Conservation (phyloP, 2,888 invertebrate species). For the Melikaiella ostensackeni region DNA sequence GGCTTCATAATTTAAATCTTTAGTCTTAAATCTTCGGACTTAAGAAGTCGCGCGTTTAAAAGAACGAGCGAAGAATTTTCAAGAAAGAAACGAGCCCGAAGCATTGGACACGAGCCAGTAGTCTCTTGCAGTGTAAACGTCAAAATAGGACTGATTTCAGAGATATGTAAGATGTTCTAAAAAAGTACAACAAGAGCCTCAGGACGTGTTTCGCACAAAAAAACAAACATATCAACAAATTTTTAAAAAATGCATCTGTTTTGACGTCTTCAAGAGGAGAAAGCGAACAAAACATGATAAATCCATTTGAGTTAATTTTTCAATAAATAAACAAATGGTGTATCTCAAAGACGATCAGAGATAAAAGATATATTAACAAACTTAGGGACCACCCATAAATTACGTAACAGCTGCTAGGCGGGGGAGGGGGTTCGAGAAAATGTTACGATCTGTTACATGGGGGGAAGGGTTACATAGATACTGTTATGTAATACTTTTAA, state of each 20-base stretch:
- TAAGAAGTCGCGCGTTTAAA: constrained; percentile 49
- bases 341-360: no score
- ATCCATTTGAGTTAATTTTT: no score
- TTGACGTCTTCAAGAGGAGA: not conserved
- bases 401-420: no score
- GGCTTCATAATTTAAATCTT: no score
- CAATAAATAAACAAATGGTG: no score
- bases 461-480: no score
- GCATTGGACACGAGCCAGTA: constrained; percentile 70
- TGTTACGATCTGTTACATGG: no score
- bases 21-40: not conserved
- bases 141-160: constrained; percentile 15
- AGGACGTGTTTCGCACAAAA: not conserved
- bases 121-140: constrained; percentile 49
- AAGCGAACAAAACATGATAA: no score
- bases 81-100: constrained; percentile 50
- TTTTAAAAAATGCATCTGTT: not conserved
- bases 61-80: constrained; percentile 52
- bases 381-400: no score
- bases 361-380: no score
- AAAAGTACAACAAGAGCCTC: not conserved
- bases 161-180: not conserved
- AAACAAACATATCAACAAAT: not conserved
- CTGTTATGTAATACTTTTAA: no score
- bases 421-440: no score